Percentiles rank a stretch among this genome's conserved stretches.
These are phyloP conservation scores for Chrysotoxum bicinctum DNA, from an alignment of 2,888 invertebrate genomes.

Conservation along the genomic window DNA sequence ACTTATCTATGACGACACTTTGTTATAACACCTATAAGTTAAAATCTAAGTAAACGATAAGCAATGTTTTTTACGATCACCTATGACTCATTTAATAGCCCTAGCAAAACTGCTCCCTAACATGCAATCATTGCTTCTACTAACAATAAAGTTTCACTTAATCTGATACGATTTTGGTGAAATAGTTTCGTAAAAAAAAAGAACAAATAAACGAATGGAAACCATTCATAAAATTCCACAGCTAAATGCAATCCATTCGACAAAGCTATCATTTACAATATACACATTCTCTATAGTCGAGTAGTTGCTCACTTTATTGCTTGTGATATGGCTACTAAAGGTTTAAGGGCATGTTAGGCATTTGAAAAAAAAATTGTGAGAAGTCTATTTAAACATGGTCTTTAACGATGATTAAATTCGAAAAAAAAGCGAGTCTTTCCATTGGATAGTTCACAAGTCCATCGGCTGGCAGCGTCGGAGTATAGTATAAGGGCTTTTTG, in stretches of 20 bases:
- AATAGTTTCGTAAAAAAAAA: neutral
- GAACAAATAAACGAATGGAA: neutral
- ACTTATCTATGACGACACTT: conserved; percentile 5
- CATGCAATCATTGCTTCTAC: neutral
- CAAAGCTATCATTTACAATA: neutral
- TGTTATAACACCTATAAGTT: neutral
- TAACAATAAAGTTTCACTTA: neutral
- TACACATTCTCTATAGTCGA: neutral
- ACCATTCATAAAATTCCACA: conserved; percentile 18
- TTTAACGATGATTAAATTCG: too few species aligned
- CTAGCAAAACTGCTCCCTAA: neutral
- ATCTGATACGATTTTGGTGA: conserved; percentile 5
- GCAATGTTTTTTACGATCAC: neutral
- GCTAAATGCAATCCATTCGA: conserved; percentile 14
- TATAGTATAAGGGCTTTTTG: too few species aligned
- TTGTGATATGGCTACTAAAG: neutral
- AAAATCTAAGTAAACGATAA: neutral
- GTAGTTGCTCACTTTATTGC: conserved; percentile 37
- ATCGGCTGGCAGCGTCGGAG: too few species aligned
- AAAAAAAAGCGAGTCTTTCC: too few species aligned
- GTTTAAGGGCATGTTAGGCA: neutral
- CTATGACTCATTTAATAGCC: neutral
- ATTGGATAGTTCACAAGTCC: too few species aligned
- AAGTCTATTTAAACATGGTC: neutral
- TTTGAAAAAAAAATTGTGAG: neutral